Base-by-base conservation (phyloP, 2,797 vertebrate species). In the Pogoniulus pusillus region DNA sequence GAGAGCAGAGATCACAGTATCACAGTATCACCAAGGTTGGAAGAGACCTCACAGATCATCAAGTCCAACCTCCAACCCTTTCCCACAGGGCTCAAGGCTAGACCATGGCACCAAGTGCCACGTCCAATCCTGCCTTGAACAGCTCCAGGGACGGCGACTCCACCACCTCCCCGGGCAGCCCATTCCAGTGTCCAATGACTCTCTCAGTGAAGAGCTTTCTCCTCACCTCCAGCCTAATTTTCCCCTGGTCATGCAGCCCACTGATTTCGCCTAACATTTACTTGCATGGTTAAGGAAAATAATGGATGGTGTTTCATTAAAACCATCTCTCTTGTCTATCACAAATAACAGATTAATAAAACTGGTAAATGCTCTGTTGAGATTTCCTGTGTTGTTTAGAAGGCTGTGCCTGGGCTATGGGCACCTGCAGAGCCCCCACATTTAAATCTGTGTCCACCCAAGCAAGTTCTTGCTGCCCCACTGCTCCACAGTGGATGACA, bases 361-460 rank as follows among this genome's bases (percentile, higher is more conserved):
- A 27, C 2, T 9, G 47, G n/a, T 14, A 15, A 55, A 1, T 54
- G 62, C 37, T 62, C 58, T 35, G 12, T 16, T 6, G 2, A 49
- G 34, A 35, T 32, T 64, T 59, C 29, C 39, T 71, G 9, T 8
- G 30, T 78, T n/a, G 37, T 65, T 75, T 14, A 65, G 71, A 65
- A 63, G n/a, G 41, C 77, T 60, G 22, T 35, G 47, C n/a, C 34
- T 45, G 29, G 16, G 17, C 17, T 15, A 11, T 1, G 7, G 9
- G 24, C 51, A 58, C 68, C 3, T 65, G 4, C 18, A 20, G 37
- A 59, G 34, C n/a, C 51, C 71, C 26, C 29, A 19, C 22, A 51
- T 30, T 41, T 66, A 90, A n/a, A 26, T 63, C 66, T 6, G 4
- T 34, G 53, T 29, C 20, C 0, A 0, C 35, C 60, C 2, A 2